Conservation (phyloP, 1,140 invertebrate genomes). For the Orchesella cincta region DNA sequence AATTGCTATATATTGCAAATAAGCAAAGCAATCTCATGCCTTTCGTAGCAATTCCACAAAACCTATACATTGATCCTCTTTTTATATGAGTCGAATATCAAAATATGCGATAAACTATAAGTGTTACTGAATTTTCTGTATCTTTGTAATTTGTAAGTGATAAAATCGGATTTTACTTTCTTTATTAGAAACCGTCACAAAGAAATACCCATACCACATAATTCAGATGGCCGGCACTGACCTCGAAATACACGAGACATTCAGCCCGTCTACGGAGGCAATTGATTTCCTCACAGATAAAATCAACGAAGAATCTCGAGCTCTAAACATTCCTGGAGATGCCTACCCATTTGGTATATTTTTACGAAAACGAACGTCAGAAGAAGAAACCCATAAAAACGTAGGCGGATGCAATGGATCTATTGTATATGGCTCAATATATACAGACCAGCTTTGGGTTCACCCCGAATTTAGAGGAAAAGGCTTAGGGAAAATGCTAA, state of each 20-base stretch:
- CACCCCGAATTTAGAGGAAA: conserved; percentile 9
- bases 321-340: not conserved
- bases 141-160: too few relatives aligned
- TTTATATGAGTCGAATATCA: too few relatives aligned
- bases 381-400: not conserved
- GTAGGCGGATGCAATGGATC: conserved; percentile 39
- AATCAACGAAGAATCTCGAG: conserved; percentile 36
- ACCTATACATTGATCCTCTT: too few relatives aligned
- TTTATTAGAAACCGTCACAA: too few relatives aligned
- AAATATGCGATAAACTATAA: too few relatives aligned
- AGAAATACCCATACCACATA: too few relatives aligned
- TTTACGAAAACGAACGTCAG: conserved; percentile 19
- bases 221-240: not conserved
- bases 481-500: conserved; percentile 32
- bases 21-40: too few relatives aligned
- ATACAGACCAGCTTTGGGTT: conserved; percentile 43
- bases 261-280: conserved; percentile 23
- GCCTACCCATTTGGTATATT: conserved; percentile 34
- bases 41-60: too few relatives aligned
- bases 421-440: conserved; percentile 39
- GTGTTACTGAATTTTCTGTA: too few relatives aligned
- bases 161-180: too few relatives aligned
- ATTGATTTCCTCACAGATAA: conserved; percentile 36
- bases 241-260: not conserved
- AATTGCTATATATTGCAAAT: too few relatives aligned